phyloP scores from a whole-genome alignment of 1,140 invertebrate species.

The Drosophila repletoides region DNA sequence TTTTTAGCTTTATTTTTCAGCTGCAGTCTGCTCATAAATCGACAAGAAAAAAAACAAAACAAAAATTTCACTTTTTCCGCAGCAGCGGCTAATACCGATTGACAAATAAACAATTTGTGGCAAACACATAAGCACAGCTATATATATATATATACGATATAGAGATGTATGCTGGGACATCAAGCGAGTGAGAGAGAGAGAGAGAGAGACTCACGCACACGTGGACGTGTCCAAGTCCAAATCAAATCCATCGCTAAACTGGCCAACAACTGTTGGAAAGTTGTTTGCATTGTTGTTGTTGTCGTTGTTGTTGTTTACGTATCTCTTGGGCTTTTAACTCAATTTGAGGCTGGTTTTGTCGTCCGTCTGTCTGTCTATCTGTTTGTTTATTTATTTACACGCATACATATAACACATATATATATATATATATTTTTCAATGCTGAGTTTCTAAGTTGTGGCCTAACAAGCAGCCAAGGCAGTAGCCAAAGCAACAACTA shows the following conservation, averaged over 20 bases:
- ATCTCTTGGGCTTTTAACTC: conserved; percentile 75
- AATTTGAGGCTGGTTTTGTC: conserved; percentile 59
- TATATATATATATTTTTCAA: too few species aligned
- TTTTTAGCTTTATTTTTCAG: conserved; percentile 1
- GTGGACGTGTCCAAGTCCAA: conserved; percentile 64
- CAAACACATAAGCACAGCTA: conserved; percentile 3
- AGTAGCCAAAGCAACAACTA: conserved; percentile 26
- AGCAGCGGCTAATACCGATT: conserved; percentile 61
- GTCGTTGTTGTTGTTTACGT: conserved; percentile 42
- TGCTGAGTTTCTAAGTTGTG: conserved; percentile 55
- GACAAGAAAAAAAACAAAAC: conserved; percentile 51
- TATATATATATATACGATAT: conserved; percentile 6
- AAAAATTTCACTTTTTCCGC: conserved; percentile 73
- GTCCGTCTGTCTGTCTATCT: conserved; percentile 6
- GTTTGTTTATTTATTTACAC: conserved; percentile 64
- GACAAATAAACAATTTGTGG: conserved; percentile 77
- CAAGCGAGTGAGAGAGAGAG: conserved; percentile 15
- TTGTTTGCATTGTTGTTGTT: conserved; percentile 62
- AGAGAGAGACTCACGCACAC: conserved; percentile 52
- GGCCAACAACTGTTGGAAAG: conserved; percentile 64
- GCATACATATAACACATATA: conserved; percentile 57
- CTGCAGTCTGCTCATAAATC: conserved; percentile 32
- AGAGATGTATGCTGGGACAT: not conserved
- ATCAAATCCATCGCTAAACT: conserved; percentile 59
- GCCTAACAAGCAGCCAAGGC: conserved; percentile 49